Base-by-base conservation (phyloP, 2,888 invertebrate genomes). In the Tenthredo scrophulariae region DNA sequence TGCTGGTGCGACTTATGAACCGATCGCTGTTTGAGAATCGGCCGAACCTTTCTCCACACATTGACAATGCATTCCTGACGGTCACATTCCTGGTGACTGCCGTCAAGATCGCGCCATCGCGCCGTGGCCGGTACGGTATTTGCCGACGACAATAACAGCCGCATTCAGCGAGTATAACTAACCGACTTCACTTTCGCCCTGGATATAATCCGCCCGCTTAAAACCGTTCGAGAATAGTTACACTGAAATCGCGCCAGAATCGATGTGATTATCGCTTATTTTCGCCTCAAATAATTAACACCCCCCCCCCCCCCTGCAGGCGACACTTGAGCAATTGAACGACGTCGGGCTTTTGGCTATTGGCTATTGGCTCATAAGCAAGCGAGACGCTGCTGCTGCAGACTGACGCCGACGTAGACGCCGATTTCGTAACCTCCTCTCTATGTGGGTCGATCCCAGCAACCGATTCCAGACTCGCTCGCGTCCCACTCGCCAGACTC, bases 371-470 rank as follows among this genome's bases (percentile, higher is more conserved):
- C 22, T 80, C 80, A 62, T 80, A 62, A 40, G 80, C 62, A 80
- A 80, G 58, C 62, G 62, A 62, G 62, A 80, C 80, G 77, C 77
- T 33, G 77, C 75, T 54, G 54, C 62, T 62, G 43, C 74, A 74
- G 46, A 40, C 46, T 18, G 54, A 33, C 77, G 50, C 50, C 77
- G 80, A 80, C 80, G 80, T 37, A 58, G 40, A 80, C 37, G 58
- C 80, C 58, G 80, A 80, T 80, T 80, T 80, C 80, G 80, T 62
- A 58, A 80, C 62, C 58, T 37, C 33, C 15, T 58, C 80, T 80
- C 80, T 80, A 80, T 80, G 58, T 80, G 80, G 80, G 80, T 80
- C 80, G 80, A 62, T 62, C n/a, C 67, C 67, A 67, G 67, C 43
- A 74, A n/a, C 72, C 72, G 72, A 74, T 74, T 74, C 43, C 72